phyloP scores from a whole-genome alignment of 2,797 vertebrate genomes.

The Leptoclinus maculatus region DNA sequence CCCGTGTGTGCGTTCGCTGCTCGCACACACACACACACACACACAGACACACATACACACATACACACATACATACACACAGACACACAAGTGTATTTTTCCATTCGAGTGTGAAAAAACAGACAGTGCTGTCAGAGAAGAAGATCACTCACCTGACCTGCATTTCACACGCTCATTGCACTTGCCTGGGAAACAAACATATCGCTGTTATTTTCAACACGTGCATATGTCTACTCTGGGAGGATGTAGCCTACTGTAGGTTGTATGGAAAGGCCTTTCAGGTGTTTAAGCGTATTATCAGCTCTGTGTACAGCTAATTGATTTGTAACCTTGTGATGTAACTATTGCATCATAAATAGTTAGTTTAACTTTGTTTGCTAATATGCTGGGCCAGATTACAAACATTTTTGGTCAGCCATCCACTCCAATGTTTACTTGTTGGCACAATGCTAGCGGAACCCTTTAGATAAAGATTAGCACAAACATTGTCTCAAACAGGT shows the following conservation, averaged over 20 bases:
- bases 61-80: constrained; percentile 12
- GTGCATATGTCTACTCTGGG: constrained; percentile 18
- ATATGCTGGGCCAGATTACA: background rate
- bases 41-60: constrained; percentile 13
- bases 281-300: background rate
- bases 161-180: constrained; percentile 71
- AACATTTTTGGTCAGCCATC: background rate
- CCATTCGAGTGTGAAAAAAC: constrained; percentile 74
- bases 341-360: background rate
- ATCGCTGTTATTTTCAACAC: constrained; percentile 63
- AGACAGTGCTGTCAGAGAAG: constrained; percentile 57
- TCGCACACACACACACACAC: background rate
- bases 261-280: background rate
- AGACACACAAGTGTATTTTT: constrained; percentile 66
- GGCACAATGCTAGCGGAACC: background rate
- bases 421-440: background rate
- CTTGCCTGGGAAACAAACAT: constrained; percentile 73
- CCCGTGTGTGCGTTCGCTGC: constrained; percentile 36
- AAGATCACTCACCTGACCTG: constrained; percentile 76
- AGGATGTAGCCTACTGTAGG: constrained; percentile 6
- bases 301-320: background rate
- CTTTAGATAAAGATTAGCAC: background rate
- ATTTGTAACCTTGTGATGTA: background rate
- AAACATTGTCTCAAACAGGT: background rate
- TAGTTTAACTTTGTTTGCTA: background rate